Percentiles rank a stretch among this genome's conserved stretches.
Conservation (phyloP, 2,888 invertebrate species). For the Ormyrus nitidulus region DNA sequence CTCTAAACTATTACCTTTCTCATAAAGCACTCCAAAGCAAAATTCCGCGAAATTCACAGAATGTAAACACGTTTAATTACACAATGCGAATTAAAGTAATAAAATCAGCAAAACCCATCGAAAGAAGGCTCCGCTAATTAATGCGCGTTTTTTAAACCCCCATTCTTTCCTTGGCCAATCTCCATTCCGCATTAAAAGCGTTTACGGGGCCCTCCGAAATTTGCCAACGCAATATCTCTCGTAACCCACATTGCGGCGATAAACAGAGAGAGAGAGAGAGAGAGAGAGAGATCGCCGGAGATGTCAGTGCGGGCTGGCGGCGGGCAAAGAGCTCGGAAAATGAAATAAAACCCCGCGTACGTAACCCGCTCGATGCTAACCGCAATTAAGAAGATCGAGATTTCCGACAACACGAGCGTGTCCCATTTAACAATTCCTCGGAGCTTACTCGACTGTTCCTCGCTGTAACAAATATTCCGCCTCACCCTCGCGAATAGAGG, state of each 20-base stretch:
- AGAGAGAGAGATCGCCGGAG: not conserved
- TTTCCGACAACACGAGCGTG: slow-evolving; percentile 48
- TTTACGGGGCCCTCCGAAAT: not conserved
- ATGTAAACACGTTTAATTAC: not conserved
- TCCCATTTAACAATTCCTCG: slow-evolving; percentile 55
- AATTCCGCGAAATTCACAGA: not conserved
- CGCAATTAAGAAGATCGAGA: slow-evolving; percentile 55
- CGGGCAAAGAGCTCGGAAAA: slow-evolving; percentile 1
- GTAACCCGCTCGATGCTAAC: slow-evolving; percentile 17
- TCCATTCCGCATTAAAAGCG: slow-evolving; percentile 5
- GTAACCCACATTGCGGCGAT: slow-evolving; percentile 3
- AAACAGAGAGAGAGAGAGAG: not conserved
- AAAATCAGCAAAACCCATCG: not conserved
- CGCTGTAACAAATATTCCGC: slow-evolving; percentile 46
- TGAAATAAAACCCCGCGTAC: slow-evolving; percentile 28
- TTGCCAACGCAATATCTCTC: slow-evolving; percentile 9
- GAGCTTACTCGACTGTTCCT: slow-evolving; percentile 49
- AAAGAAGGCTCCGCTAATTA: not conserved
- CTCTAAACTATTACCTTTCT: too few relatives aligned
- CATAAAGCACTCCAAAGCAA: not conserved
- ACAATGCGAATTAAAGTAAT: not conserved
- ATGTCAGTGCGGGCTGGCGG: too few relatives aligned
- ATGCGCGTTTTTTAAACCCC: not conserved
- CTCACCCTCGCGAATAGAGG: not conserved
- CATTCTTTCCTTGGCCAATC: not conserved